Evolutionary conservation across 1,140 invertebrate species (phyloP).

Genomic region (Eupeodes corollae): DNA sequence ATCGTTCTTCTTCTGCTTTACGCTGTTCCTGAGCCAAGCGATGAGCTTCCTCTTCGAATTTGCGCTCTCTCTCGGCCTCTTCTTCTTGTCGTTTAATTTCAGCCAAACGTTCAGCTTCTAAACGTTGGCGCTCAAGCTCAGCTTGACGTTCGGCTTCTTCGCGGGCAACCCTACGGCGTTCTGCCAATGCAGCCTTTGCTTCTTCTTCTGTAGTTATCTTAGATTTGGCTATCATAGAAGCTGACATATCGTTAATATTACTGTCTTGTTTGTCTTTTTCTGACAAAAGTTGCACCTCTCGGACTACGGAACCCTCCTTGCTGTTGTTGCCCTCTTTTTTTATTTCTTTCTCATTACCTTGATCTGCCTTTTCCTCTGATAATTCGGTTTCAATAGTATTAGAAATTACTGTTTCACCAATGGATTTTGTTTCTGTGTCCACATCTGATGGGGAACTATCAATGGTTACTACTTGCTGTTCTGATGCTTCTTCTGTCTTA

Average conservation of each 20-base stretch:
- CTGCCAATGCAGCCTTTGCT: slow-evolving; percentile 79
- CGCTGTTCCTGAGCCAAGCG: slow-evolving; percentile 59
- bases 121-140: slow-evolving; percentile 64
- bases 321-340: slow-evolving; percentile 23
- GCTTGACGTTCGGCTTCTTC: slow-evolving; percentile 79
- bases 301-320: slow-evolving; percentile 32
- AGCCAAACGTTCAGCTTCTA: slow-evolving; percentile 59
- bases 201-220: slow-evolving; percentile 76
- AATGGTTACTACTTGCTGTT: slow-evolving; percentile 4
- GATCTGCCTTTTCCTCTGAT: slow-evolving; percentile 19
- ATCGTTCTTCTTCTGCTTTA: slow-evolving; percentile 59
- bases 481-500: slow-evolving; percentile 33
- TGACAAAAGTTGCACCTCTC: slow-evolving; percentile 24
- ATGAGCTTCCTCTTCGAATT: slow-evolving; percentile 62
- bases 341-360: slow-evolving; percentile 38
- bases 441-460: slow-evolving; percentile 9
- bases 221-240: slow-evolving; percentile 56
- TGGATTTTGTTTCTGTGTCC: slow-evolving; percentile 12
- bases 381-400: background rate
- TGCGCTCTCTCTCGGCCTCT: slow-evolving; percentile 69
- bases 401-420: background rate
- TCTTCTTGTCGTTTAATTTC: slow-evolving; percentile 66
- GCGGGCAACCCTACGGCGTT: slow-evolving; percentile 65
- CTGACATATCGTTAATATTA: slow-evolving; percentile 26
- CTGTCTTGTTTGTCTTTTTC: slow-evolving; percentile 4